Evolutionary conservation across 2,888 invertebrate species (phyloP).

Genomic region (Ischnus inquisitorius): DNA sequence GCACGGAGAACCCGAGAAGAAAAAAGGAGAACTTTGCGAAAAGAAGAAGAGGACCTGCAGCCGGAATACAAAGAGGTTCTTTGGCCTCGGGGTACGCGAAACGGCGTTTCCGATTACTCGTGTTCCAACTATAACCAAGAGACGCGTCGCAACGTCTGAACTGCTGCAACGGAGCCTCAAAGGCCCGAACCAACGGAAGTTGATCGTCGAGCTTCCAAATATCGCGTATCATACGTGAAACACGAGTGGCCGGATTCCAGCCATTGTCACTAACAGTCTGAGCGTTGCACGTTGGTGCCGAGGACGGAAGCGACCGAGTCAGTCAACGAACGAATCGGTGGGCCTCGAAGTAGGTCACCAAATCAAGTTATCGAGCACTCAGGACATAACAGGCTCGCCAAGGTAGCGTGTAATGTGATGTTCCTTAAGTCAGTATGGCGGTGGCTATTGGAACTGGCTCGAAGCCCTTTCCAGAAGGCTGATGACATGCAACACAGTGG

Average conservation of each 20-base stretch:
- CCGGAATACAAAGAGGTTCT: not conserved
- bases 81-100: not conserved
- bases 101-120: conserved; percentile 10
- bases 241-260: not conserved
- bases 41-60: not conserved
- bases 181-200: not conserved
- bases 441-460: not conserved
- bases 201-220: not conserved
- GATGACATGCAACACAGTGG: not conserved
- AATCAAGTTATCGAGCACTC: conserved; percentile 81
- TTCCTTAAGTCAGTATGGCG: conserved; percentile 73
- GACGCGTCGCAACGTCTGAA: not conserved
- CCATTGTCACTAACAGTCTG: not conserved
- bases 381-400: conserved; percentile 78
- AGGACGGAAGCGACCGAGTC: not conserved
- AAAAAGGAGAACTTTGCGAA: not conserved
- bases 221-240: not conserved
- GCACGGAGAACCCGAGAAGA: not conserved
- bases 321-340: conserved; percentile 24
- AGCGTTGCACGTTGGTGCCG: not conserved
- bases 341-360: conserved; percentile 78
- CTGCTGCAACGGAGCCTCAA: not conserved
- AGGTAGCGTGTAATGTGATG: conserved; percentile 79
- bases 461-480: not conserved
- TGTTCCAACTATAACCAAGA: not conserved